Conservation (phyloP, 2,113 vertebrate genomes). For the Lanius collurio region DNA sequence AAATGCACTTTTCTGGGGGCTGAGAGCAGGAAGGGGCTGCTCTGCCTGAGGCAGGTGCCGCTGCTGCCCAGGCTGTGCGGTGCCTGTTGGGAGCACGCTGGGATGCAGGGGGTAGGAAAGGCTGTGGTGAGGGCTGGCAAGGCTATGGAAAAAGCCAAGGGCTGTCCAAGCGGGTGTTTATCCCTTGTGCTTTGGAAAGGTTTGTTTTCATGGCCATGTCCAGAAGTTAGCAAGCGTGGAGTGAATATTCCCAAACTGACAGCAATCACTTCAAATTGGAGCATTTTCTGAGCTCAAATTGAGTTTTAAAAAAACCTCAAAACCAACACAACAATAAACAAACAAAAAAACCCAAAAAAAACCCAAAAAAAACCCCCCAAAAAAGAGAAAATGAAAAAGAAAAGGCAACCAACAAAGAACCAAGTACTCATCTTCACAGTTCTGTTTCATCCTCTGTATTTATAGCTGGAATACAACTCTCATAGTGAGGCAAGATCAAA, state of each 20-base stretch:
- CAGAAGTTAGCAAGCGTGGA: not conserved
- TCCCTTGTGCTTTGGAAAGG: not conserved
- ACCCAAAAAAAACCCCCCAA: too few species aligned
- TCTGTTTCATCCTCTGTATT: not conserved
- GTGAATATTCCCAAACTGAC: not conserved
- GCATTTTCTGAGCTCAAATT: not conserved
- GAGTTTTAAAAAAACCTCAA: not conserved
- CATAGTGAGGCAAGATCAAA: not conserved
- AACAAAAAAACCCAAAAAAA: not conserved
- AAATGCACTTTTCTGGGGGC: not conserved
- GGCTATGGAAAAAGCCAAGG: not conserved
- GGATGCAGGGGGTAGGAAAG: not conserved
- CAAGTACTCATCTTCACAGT: not conserved
- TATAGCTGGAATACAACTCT: not conserved
- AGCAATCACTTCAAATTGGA: not conserved
- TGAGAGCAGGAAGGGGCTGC: not conserved
- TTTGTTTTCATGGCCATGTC: not conserved
- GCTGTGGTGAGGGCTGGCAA: not conserved
- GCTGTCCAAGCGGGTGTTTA: not conserved
- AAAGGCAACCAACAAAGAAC: not conserved
- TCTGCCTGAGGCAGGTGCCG: fast-evolving
- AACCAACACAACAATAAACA: not conserved
- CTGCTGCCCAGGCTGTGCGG: not conserved
- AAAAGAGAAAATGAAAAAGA: not conserved
- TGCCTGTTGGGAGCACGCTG: not conserved